Conservation (phyloP, 2,113 vertebrate genomes). For the Dinomys branickii region DNA sequence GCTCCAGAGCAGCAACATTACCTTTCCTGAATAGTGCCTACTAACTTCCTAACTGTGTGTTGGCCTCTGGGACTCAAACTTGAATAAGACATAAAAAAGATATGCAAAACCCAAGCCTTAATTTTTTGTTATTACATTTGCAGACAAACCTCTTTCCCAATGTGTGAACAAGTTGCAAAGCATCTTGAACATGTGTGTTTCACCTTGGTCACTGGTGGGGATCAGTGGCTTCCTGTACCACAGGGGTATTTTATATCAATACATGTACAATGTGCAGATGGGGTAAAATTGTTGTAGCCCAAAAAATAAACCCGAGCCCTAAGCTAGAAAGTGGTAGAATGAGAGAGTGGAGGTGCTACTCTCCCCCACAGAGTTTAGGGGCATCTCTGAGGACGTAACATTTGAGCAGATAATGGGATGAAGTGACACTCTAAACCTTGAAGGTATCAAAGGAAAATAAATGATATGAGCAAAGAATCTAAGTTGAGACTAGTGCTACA, state of each 20-base stretch:
- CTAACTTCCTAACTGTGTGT: neutral
- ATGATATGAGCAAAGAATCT: neutral
- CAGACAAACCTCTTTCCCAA: neutral
- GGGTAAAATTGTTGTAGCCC: neutral
- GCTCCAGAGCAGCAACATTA: neutral
- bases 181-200: neutral
- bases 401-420: neutral
- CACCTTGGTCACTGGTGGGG: neutral
- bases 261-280: neutral
- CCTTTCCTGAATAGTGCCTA: neutral
- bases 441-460: neutral
- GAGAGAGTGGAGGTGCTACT: neutral
- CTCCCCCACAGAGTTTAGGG: neutral
- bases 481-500: neutral
- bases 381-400: neutral
- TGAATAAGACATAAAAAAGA: neutral
- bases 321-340: neutral
- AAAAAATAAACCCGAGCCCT: neutral
- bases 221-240: neutral
- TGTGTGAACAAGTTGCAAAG: neutral
- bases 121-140: slow-evolving; percentile 20
- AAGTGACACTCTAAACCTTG: neutral
- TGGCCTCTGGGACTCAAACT: neutral
- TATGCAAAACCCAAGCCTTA: neutral
- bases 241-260: neutral